These are phyloP conservation scores for Trichomycterus rosablanca DNA, from an alignment of 2,113 vertebrate species.

Conservation along the genomic window DNA sequence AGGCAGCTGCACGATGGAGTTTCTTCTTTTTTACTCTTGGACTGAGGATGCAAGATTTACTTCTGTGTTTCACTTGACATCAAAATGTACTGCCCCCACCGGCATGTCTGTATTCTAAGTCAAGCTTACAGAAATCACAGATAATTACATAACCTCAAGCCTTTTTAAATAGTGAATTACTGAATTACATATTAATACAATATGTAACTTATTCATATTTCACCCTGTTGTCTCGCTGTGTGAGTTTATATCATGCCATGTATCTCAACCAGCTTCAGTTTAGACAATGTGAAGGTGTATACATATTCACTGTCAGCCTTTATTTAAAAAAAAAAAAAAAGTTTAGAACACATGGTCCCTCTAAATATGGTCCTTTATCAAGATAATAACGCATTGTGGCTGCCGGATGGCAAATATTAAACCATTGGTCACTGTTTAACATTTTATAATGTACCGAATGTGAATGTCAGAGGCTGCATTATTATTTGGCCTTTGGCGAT, in stretches of 20 bases:
- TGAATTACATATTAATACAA: conserved; percentile 38
- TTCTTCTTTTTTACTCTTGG: no score
- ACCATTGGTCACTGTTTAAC: conserved; percentile 73
- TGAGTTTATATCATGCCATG: conserved; percentile 45
- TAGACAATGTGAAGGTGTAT: conserved; percentile 44
- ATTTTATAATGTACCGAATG: conserved; percentile 66
- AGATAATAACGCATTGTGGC: conserved; percentile 65
- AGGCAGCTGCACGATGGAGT: no score
- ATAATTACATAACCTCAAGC: conserved; percentile 50
- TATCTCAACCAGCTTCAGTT: conserved; percentile 41
- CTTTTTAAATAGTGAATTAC: conserved; percentile 41
- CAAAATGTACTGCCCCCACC: conserved; percentile 42
- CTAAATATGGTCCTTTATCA: conserved; percentile 63
- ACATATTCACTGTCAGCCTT: conserved; percentile 57
- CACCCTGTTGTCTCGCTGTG: conserved; percentile 16
- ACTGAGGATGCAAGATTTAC: no score
- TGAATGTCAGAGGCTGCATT: conserved; percentile 64
- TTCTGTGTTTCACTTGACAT: conserved; percentile 40
- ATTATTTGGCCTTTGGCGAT: conserved; percentile 62
- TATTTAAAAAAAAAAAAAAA: conserved; percentile 67
- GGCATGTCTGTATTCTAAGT: conserved; percentile 28
- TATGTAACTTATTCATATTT: conserved; percentile 41
- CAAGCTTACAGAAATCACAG: conserved; percentile 45
- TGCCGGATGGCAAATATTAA: conserved; percentile 71
- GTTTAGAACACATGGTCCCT: conserved; percentile 56